Evolutionary conservation across 2,888 invertebrate species (phyloP), one percentile per base, ranked within the genome.

Genomic region (Amiota minor): DNA sequence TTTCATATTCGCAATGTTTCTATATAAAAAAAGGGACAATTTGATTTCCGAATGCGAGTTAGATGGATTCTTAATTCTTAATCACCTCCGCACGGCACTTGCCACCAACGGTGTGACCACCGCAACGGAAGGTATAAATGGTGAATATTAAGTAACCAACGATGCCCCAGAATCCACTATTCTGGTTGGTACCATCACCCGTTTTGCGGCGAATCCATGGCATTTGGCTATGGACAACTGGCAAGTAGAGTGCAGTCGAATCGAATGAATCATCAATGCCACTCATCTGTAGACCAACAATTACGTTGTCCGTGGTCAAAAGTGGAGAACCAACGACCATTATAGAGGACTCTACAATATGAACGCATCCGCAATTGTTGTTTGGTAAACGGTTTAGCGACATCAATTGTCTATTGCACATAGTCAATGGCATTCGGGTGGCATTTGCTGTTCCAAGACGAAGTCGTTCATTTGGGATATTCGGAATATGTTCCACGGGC

Each of bases 111-210:
- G 56, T 65, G 8, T 49, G 10, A 11, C 49, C 10, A 49, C 65
- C 20, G 11, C 76, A 78, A 11, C 74, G 77, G 9, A 87, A 71
- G 14, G 88, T 85, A 49, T 83, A 83, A 62, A 74, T 78, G 1
- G 88, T 88, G 9, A 88, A 84, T 0, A 80, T 68, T 18, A 88
- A 16, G 18, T 89, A 78, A 0, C 83, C 87, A 8, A 89, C 50
- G 1, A 81, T 77, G 65, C 89, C 89, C 88, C 88, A 89, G 6
- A 89, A 53, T 20, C 84, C 83, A 73, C 88, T 85, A 69, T 88
- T 89, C 70, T 84, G 80, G 73, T 88, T 84, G 50, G 61, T 70
- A 10, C 84, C 85, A 70, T 86, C 81, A 0, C 81, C 84, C n/a
- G 84, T 80, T 45, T 81, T 72, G 0, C 72, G 65, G 14, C 74